A percentile compares a stretch with the other conserved stretches of the same genome.
Conservation (phyloP, 2,113 vertebrate species). For the Cynopterus brachyotis region DNA sequence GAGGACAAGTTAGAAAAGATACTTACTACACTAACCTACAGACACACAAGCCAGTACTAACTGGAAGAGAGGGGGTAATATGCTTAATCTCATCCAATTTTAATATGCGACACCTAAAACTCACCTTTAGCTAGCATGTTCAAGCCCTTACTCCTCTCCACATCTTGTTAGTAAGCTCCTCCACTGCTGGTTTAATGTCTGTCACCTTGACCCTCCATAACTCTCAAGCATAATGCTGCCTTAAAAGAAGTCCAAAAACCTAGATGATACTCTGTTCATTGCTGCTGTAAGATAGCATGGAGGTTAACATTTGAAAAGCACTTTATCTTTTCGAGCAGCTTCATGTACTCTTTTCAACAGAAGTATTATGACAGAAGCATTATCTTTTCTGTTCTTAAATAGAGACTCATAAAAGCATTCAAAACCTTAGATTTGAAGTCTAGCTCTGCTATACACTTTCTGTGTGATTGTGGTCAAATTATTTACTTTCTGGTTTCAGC, state of each 20-base stretch:
- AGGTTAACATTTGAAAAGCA: neutral
- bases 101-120: neutral
- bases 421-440: neutral
- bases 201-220: neutral
- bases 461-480: neutral
- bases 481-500: neutral
- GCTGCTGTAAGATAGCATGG: neutral
- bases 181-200: neutral
- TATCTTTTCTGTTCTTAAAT: conserved; percentile 2
- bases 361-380: neutral
- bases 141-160: neutral
- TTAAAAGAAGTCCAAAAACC: neutral
- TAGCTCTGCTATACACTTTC: neutral
- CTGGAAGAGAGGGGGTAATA: neutral
- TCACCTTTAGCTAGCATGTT: neutral
- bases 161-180: neutral
- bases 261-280: neutral
- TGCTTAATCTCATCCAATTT: neutral
- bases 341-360: neutral
- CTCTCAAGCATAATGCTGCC: neutral
- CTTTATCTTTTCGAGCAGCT: conserved; percentile 12
- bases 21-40: neutral
- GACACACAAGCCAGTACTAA: neutral
- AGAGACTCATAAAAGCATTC: neutral
- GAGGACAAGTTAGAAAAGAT: neutral